These are phyloP conservation scores for Epinotia demarniana DNA, from an alignment of 2,888 invertebrate species.

Conservation along the genomic window DNA sequence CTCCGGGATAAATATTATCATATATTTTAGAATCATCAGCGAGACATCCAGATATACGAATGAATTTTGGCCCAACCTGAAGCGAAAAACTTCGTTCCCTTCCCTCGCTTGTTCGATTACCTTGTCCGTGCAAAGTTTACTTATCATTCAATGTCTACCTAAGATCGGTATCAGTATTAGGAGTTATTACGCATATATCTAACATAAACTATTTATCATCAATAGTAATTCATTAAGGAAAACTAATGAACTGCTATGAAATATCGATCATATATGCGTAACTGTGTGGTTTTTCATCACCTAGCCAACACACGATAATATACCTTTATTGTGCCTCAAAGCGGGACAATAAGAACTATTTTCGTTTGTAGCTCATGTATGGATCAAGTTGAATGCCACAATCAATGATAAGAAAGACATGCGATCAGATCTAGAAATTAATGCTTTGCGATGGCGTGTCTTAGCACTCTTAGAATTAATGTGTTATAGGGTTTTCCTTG, in stretches of 20 bases:
- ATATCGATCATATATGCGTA: not conserved
- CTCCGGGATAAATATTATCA: too few relatives aligned
- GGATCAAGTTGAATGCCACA: not conserved
- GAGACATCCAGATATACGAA: too few relatives aligned
- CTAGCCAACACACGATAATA: not conserved
- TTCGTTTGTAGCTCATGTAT: not conserved
- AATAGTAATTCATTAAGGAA: not conserved
- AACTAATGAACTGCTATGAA: not conserved
- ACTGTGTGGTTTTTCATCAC: not conserved
- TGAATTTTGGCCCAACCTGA: too few relatives aligned
- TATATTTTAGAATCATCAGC: too few relatives aligned
- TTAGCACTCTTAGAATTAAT: slow-evolving; percentile 11
- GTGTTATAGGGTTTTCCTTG: slow-evolving; percentile 12
- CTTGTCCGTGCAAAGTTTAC: too few relatives aligned
- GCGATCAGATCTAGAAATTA: slow-evolving; percentile 18
- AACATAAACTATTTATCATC: not conserved
- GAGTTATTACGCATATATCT: not conserved
- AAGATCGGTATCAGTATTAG: too few relatives aligned
- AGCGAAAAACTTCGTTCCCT: too few relatives aligned
- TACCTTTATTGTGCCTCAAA: not conserved
- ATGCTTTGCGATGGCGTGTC: slow-evolving; percentile 1
- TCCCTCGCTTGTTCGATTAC: too few relatives aligned
- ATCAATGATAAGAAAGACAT: slow-evolving; percentile 7
- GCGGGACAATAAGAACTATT: too few relatives aligned
- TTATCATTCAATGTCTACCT: too few relatives aligned